These are phyloP conservation scores for Austrolebias charrua DNA, from an alignment of 2,797 vertebrate genomes.

Conservation along the genomic window DNA sequence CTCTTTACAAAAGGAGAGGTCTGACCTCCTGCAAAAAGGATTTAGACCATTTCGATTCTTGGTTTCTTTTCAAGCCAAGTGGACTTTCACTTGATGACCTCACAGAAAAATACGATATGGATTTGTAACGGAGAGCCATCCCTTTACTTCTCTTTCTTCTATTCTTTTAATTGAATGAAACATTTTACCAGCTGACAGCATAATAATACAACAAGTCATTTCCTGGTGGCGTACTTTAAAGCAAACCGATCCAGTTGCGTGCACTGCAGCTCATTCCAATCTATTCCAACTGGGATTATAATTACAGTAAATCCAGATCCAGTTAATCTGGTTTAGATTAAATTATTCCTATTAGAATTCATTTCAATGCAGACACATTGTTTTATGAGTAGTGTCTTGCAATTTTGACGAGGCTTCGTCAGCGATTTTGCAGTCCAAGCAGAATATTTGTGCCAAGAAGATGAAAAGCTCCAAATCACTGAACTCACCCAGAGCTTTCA, in stretches of 20 bases:
- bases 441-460: background rate
- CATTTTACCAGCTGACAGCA: background rate
- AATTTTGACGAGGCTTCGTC: background rate
- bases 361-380: background rate
- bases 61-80: constrained; percentile 29
- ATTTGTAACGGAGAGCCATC: constrained; percentile 18
- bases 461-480: background rate
- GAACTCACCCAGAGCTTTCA: constrained; percentile 87
- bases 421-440: background rate
- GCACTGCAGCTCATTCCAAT: background rate
- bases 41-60: constrained; percentile 7
- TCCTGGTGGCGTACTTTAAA: background rate
- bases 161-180: background rate
- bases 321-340: too few relatives aligned
- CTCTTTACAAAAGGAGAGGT: too few relatives aligned
- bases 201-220: background rate
- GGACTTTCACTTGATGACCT: constrained; percentile 37
- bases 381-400: background rate
- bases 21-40: constrained; percentile 13
- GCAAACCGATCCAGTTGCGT: too few relatives aligned
- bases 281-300: background rate
- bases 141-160: background rate
- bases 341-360: background rate
- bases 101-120: constrained; percentile 19
- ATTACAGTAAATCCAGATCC: background rate